These are phyloP conservation scores for Dryomyza anilis DNA, from an alignment of 2,888 invertebrate species.

Conservation along the genomic window DNA sequence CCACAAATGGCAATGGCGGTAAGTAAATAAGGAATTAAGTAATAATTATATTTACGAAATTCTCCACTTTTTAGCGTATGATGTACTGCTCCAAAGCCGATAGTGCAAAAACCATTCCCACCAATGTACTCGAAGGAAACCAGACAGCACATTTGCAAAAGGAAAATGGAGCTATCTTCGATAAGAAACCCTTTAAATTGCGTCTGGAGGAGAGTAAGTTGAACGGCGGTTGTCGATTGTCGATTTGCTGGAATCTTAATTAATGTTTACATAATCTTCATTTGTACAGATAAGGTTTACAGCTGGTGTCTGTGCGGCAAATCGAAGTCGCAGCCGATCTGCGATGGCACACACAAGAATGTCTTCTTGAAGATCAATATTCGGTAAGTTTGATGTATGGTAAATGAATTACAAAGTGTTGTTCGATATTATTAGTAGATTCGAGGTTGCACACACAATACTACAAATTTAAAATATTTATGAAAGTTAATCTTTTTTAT, in stretches of 20 bases:
- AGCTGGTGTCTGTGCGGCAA: conserved; percentile 94
- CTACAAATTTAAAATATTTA: too few species aligned
- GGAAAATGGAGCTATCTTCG: conserved; percentile 79
- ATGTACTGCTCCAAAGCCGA: conserved; percentile 26
- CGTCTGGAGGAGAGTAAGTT: conserved; percentile 68
- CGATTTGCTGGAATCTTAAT: neutral
- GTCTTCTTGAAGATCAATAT: conserved; percentile 74
- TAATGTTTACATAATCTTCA: conserved; percentile 37
- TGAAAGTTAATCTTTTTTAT: too few species aligned
- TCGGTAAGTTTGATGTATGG: conserved; percentile 61
- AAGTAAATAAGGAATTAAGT: neutral
- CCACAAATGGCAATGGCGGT: conserved; percentile 12
- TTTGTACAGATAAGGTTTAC: conserved; percentile 72
- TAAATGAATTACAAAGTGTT: neutral
- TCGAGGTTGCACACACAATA: too few species aligned
- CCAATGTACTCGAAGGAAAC: conserved; percentile 67
- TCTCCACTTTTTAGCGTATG: conserved; percentile 26
- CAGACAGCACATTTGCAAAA: conserved; percentile 70
- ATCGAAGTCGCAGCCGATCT: conserved; percentile 90
- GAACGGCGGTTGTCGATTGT: neutral
- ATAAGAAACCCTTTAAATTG: conserved; percentile 87
- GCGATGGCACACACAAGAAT: conserved; percentile 90
- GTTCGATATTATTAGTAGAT: too few species aligned
- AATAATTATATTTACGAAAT: neutral
- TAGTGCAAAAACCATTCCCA: conserved; percentile 66